phyloP scores from a whole-genome alignment of 2,113 vertebrate genomes.

The Oxyruncus cristatus region DNA sequence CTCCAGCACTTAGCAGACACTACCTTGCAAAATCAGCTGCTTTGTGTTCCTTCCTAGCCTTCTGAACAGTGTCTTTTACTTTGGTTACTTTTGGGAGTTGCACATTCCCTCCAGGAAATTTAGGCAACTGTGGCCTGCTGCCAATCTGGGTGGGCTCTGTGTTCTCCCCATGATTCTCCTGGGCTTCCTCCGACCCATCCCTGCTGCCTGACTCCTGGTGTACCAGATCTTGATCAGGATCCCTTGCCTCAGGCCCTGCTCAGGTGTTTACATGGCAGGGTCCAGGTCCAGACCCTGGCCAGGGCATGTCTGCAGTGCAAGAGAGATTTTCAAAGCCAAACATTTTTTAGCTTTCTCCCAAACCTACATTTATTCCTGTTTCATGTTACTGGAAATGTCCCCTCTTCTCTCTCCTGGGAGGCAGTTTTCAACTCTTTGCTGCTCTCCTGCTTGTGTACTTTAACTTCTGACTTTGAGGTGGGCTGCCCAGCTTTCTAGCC shows the following conservation, averaged over 20 bases:
- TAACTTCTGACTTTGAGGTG: neutral
- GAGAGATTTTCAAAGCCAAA: neutral
- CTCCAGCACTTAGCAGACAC: neutral
- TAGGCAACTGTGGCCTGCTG: neutral
- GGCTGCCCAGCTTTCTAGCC: neutral
- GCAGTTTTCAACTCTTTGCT: neutral
- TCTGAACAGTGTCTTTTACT: neutral
- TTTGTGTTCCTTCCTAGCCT: neutral
- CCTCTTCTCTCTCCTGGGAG: neutral
- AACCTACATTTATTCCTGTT: neutral
- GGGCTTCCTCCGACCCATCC: neutral
- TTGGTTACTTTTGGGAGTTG: neutral
- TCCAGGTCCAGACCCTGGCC: neutral
- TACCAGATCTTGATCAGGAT: neutral
- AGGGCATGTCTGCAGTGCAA: neutral
- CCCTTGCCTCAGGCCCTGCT: neutral
- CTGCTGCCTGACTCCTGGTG: neutral
- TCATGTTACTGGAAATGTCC: neutral
- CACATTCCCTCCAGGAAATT: neutral
- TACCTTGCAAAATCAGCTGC: neutral
- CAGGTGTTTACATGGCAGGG: neutral
- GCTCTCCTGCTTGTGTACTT: neutral
- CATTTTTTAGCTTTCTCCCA: neutral
- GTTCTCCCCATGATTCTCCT: neutral
- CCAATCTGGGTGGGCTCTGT: neutral